phyloP scores from a whole-genome alignment of 1,140 invertebrate species.

The Bombus vancouverensis region DNA sequence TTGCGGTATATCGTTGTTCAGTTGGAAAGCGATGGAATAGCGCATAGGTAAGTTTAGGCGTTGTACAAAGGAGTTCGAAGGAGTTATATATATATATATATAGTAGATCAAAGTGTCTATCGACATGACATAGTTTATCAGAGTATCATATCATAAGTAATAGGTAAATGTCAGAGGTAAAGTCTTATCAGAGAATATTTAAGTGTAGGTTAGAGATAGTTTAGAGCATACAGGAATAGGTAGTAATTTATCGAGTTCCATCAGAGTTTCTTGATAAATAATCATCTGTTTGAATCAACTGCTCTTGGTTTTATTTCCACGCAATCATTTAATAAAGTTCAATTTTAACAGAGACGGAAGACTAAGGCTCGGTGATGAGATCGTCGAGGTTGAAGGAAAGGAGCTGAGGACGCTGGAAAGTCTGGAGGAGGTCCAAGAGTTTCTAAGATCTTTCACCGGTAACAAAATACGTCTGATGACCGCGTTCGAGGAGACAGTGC shows the following conservation, averaged over 20 bases:
- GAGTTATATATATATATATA: too few relatives aligned
- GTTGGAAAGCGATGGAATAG: constrained; percentile 90
- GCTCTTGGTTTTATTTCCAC: too few relatives aligned
- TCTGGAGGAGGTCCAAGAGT: constrained; percentile 85
- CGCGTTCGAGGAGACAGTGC: constrained; percentile 78
- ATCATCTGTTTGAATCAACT: too few relatives aligned
- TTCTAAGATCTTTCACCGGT: constrained; percentile 77
- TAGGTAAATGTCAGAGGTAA: background rate
- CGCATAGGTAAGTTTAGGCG: constrained; percentile 85
- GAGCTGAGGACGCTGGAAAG: constrained; percentile 89
- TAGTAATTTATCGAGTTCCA: background rate
- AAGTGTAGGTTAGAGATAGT: background rate
- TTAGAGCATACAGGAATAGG: background rate
- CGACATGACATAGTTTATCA: too few relatives aligned
- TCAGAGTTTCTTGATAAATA: background rate
- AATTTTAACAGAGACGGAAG: constrained; percentile 87
- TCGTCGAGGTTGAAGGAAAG: constrained; percentile 93
- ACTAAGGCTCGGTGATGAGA: constrained; percentile 91
- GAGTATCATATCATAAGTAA: background rate
- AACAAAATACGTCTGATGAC: constrained; percentile 77
- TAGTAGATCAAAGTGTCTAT: background rate
- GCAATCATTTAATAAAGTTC: background rate
- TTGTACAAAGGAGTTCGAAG: too few relatives aligned
- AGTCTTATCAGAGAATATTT: background rate
- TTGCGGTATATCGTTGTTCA: constrained; percentile 92